phyloP scores from a whole-genome alignment of 2,797 vertebrate species.

The Peromyscus melanophrys region DNA sequence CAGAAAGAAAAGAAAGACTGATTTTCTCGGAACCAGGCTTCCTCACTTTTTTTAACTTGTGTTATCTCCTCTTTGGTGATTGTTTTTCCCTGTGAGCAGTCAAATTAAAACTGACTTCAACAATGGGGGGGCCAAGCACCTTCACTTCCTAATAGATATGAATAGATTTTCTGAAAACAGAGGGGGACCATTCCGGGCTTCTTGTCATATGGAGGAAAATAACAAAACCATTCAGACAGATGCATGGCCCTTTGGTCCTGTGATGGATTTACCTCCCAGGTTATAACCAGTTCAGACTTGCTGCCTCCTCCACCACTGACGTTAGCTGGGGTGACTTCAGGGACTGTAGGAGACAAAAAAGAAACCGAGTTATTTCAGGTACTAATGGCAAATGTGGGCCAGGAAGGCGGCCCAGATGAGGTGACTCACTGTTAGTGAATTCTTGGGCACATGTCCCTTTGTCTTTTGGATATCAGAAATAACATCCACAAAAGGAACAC shows the following conservation, averaged over 20 bases:
- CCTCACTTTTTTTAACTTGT: constrained; percentile 41
- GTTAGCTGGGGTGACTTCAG: constrained; percentile 97
- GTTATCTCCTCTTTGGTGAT: constrained; percentile 61
- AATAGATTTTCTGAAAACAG: background rate
- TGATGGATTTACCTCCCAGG: constrained; percentile 95
- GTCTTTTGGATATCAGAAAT: constrained; percentile 6
- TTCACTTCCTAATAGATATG: background rate
- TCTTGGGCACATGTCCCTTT: background rate
- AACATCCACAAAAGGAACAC: background rate
- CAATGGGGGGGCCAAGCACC: background rate
- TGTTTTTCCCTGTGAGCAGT: constrained; percentile 43
- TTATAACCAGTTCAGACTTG: constrained; percentile 99
- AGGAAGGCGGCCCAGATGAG: background rate
- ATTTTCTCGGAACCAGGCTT: constrained; percentile 66
- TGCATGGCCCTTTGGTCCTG: background rate
- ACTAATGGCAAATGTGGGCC: background rate
- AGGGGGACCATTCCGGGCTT: background rate
- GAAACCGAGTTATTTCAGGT: background rate
- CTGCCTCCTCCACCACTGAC: constrained; percentile 98
- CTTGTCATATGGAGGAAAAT: constrained; percentile 4
- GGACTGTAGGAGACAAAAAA: constrained; percentile 90
- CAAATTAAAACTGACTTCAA: constrained; percentile 1
- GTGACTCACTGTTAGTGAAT: background rate
- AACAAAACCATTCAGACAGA: background rate
- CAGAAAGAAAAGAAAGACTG: constrained; percentile 80